Base-by-base conservation (phyloP, 2,888 invertebrate species). In the Colletes collaris region DNA sequence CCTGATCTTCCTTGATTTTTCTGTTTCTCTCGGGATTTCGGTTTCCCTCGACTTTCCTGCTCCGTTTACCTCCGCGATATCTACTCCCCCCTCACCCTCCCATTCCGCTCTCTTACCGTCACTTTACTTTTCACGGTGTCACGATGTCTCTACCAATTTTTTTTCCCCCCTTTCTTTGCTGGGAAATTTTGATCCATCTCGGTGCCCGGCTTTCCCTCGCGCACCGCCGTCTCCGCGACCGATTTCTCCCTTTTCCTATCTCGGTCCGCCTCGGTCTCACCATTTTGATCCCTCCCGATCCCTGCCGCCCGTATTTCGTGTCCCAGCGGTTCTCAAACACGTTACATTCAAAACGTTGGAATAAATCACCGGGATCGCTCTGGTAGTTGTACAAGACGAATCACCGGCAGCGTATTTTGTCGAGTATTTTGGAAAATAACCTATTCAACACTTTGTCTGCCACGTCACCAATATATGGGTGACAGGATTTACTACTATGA, bases 1-100 rank as follows among this genome's bases (percentile, higher is more conserved):
- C 53, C 68, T 59, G 65, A 72, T 27, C 27, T 27, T 27, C 55
- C 65, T 56, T 56, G 76, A 70, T 70, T 76, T 76, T 70, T 40
- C 76, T 27, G 53, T 53, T 49, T 49, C 27, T 44, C 27, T 27
- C 27, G 27, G 27, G 27, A 27, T 27, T 27, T 27, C 27, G 27
- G 27, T 27, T 27, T 27, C 27, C 27, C 59, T 52, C 58, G 50
- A 66, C 27, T 62, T 60, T 40, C 40, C 53, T 16, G 16, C 59
- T 16, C 37, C 53, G 50, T 52, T 60, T 70, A 11, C 59, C 44
- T 53, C 37, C 52, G 11, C 59, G 50, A n/a, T 50, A 44, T 46
- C n/a, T 53, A 3, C 11, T 40, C 40, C 27, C 27, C 27, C 27
- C 2, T 2, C 27, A 1, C 27, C 19, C 2, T 2, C 19, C 19